Evolutionary conservation across 2,888 invertebrate genomes (phyloP).

Genomic region (Anoplius nigerrimus): DNA sequence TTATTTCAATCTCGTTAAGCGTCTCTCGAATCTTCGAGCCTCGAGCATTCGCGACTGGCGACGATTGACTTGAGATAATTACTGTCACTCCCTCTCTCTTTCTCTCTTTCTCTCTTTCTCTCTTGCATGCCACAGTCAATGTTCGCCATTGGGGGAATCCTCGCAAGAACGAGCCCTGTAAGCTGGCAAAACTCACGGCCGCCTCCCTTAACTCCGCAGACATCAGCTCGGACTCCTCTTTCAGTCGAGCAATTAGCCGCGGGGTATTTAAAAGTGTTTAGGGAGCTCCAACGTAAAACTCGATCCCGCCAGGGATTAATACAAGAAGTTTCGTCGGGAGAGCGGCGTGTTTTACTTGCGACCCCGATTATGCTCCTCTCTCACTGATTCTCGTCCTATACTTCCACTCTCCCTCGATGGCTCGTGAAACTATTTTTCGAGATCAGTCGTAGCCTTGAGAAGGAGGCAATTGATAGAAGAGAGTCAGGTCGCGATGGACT

Average conservation of each 20-base stretch:
- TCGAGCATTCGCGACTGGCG: not conserved
- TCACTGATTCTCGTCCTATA: no score
- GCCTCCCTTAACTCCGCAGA: constrained; percentile 27
- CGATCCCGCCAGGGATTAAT: not conserved
- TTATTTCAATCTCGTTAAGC: not conserved
- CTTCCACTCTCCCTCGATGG: no score
- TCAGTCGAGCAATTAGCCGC: constrained; percentile 39
- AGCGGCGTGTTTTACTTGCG: not conserved
- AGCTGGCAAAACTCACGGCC: no score
- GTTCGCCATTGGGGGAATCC: no score
- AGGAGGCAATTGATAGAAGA: no score
- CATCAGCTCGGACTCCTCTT: constrained; percentile 8
- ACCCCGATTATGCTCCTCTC: no score
- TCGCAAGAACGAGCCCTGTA: no score
- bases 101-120: constrained; percentile 10
- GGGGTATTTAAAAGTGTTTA: constrained; percentile 46
- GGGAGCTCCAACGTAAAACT: constrained; percentile 8
- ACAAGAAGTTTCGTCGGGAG: constrained; percentile 29
- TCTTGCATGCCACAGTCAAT: not conserved
- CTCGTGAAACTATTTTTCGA: no score
- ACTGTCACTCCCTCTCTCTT: not conserved
- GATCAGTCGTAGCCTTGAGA: no score
- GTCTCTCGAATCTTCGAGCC: constrained; percentile 5
- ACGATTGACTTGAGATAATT: no score
- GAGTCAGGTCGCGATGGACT: no score